These are phyloP conservation scores for Chrysaora quinquecirrha DNA, from an alignment of 30 jellyfish, hydroid and myxozoan genomes.

Conservation along the genomic window DNA sequence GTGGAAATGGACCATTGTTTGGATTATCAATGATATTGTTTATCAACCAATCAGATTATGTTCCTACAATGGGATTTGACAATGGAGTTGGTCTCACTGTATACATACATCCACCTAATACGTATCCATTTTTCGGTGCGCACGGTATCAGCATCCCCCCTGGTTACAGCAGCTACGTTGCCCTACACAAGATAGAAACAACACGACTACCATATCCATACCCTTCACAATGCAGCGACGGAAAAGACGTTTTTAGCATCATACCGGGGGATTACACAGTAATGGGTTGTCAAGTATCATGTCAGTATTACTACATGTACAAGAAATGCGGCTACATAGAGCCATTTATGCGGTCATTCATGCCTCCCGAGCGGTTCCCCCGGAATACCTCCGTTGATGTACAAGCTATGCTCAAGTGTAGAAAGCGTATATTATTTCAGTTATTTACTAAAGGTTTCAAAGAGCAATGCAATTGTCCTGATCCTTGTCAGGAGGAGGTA, in stretches of 20 bases:
- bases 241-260: constrained; percentile 8
- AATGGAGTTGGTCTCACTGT: constrained; percentile 63
- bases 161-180: constrained; percentile 56
- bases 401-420: constrained; percentile 15
- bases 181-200: constrained; percentile 53
- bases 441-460: constrained; percentile 36
- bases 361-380: constrained; percentile 61
- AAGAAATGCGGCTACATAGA: constrained; percentile 65
- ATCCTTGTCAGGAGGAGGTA: constrained; percentile 73
- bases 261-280: constrained; percentile 81
- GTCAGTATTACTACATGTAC: constrained; percentile 52
- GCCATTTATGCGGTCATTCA: constrained; percentile 64
- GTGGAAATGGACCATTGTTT: constrained; percentile 68
- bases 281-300: constrained; percentile 70
- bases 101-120: constrained; percentile 51
- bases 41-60: constrained; percentile 63
- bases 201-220: constrained; percentile 65
- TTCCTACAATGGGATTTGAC: constrained; percentile 51
- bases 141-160: constrained; percentile 66
- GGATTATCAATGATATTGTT: constrained; percentile 50
- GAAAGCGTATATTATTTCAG: constrained; percentile 22
- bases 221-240: constrained; percentile 63
- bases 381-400: constrained; percentile 35
- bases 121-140: constrained; percentile 63
- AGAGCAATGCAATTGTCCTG: constrained; percentile 73